Base-by-base conservation (phyloP, 2,888 invertebrate genomes). In the Thumatha senex region DNA sequence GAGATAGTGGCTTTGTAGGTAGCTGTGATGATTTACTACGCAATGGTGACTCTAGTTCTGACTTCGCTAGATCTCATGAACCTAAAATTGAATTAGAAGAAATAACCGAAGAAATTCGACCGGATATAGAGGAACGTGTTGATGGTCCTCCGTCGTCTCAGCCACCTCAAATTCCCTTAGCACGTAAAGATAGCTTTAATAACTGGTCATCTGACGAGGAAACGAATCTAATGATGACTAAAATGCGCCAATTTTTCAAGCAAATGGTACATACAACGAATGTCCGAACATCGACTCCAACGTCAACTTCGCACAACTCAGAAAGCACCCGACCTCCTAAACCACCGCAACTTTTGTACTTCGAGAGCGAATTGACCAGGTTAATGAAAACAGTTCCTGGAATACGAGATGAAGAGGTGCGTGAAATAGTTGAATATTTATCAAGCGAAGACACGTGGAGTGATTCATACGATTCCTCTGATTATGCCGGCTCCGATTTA, bases 141-240 rank as follows among this genome's bases (percentile, higher is more conserved):
- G 86, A 89, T 76, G 74, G 83, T 64, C 91, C 93, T 31, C 92
- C 94, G 1, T 88, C 92, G 35, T 93, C 93, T 10, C 80, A 81
- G 49, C 86, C 88, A 56, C 89, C 93, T 46, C 90, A 92, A 44
- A 92, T 86, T 64, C 93, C 94, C 11, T 85, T 97, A 29, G 94
- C 95, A 34, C 93, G 97, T 58, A 97, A 97, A 84, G 97, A 97
- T 81, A 97, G 97, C 78, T 97, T 97, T 86, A 97, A 97, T 79
- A 97, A 97, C 76, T 98, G 97, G 97, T 97, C 97, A 60, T 97
- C 97, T 2, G 97, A 98, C 75, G 98, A 98, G 78, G 98, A 98
- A 87, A 98, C 97, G 2, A 98, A 98, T 82, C 87, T 97, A 40
- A 98, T 98, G 97, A 98, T 98, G 97, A 96, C 96, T 34, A 97